phyloP scores from a whole-genome alignment of 2,797 vertebrate genomes.

The Syncerus caffer region DNA sequence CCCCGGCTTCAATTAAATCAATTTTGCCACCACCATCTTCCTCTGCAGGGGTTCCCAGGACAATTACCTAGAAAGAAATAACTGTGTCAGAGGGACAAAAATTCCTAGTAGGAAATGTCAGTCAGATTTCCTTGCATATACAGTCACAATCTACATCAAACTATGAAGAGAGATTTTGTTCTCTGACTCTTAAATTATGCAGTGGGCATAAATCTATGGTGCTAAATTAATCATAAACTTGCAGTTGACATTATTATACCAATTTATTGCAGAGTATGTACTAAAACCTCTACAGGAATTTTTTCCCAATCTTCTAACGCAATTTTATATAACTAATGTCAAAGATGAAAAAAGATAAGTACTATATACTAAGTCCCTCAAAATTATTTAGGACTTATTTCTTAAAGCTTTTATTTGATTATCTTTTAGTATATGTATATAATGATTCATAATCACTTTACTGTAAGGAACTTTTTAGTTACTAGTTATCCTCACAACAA shows the following conservation, averaged over 20 bases:
- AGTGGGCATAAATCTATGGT: not conserved
- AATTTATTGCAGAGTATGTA: not conserved
- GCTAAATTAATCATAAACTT: slow-evolving; percentile 3
- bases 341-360: slow-evolving; percentile 26
- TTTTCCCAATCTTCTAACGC: slow-evolving; percentile 2
- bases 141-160: slow-evolving; percentile 15
- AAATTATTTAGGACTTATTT: slow-evolving; percentile 26
- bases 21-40: slow-evolving; percentile 92
- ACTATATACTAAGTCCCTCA: slow-evolving; percentile 1
- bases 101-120: not conserved
- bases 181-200: not conserved
- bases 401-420: slow-evolving; percentile 18
- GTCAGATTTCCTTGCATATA: not conserved
- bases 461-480: not conserved
- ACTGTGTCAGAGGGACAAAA: slow-evolving; percentile 25
- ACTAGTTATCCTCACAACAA: slow-evolving; percentile 56
- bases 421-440: not conserved
- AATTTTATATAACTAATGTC: not conserved
- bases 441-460: slow-evolving; percentile 20
- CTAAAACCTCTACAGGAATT: not conserved
- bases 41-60: slow-evolving; percentile 93
- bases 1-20: slow-evolving; percentile 88
- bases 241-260: not conserved
- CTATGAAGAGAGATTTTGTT: not conserved
- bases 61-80: slow-evolving; percentile 84